Evolutionary conservation across 92 coral and sea anemone genomes (phyloP), one percentile per base, ranked within the genome.

Genomic region (Palythoa grandis): DNA sequence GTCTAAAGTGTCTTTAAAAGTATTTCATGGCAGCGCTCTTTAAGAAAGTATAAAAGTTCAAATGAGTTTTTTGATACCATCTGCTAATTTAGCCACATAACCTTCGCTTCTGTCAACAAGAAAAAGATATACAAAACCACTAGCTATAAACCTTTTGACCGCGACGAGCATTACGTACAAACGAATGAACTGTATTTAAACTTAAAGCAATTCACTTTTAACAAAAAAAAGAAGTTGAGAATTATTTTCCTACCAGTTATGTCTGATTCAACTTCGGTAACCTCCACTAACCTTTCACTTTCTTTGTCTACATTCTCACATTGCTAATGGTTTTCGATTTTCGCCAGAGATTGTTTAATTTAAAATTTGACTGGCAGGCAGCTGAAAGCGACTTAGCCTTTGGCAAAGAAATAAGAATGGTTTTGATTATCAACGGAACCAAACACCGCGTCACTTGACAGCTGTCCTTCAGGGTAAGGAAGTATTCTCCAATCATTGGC

Each of bases 321-420:
- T 48, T 47, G 35, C 78, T 5, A 47, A 47, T 47, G 60, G 40
- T 52, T 14, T 52, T 47, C 7, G 15, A 25, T 52, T 23, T 76
- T 76, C 53, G 40, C 7, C 25, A 52, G 67, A 52, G 48, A 53
- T 24, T 54, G 82, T 76, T 35, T 76, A 25, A 76, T 76, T 53
- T 57, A 54, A 39, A 16, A 25, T 35, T 37, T 76, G 58, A 76
- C 38, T 11, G 82, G 53, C 67, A 52, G 79, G 37, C 29, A 10
- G 66, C 82, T 54, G 82, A 76, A 76, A 29, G 22, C 82, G 68
- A 68, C 82, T 15, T 58, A 24, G 82, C 82, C 82, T 15, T 58
- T 53, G 82, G 82, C 82, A 53, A n/a, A 10, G 12, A 53, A 5
- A n/a, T n/a, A 52, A 53, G 78, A 53, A 76, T 76, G 82, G 67